phyloP scores from a whole-genome alignment of 2,888 invertebrate genomes.

The Acleris literana region DNA sequence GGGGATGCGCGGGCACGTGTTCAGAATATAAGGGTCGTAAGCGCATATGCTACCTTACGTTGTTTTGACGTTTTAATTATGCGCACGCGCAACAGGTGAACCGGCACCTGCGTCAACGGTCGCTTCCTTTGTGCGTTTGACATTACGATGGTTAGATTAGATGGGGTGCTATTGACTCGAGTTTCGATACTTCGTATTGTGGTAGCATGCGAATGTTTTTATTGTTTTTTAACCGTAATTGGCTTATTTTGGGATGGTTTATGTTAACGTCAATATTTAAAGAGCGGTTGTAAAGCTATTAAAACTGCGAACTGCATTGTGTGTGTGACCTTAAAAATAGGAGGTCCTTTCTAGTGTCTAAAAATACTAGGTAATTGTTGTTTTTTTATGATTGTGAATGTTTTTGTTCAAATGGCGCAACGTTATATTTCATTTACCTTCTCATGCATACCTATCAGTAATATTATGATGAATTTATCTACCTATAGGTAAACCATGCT shows the following conservation, averaged over 20 bases:
- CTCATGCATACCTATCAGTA: too few species aligned
- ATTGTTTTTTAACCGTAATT: conserved; percentile 7
- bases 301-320: too few species aligned
- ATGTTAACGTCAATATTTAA: background rate
- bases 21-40: conserved; percentile 10
- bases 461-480: too few species aligned
- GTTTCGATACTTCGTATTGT: conserved; percentile 21
- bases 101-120: conserved; percentile 76
- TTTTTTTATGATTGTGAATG: too few species aligned
- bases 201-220: background rate
- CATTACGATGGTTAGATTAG: conserved; percentile 74
- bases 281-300: too few species aligned
- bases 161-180: conserved; percentile 43
- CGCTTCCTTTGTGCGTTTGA: conserved; percentile 69
- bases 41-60: background rate
- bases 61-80: conserved; percentile 30
- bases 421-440: too few species aligned
- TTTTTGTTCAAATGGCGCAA: too few species aligned
- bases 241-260: background rate
- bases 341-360: too few species aligned
- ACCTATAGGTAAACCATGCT: too few species aligned
- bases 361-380: too few species aligned
- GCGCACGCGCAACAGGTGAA: conserved; percentile 72
- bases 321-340: too few species aligned
- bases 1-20: conserved; percentile 44